These are phyloP conservation scores for Spea bombifrons DNA, from an alignment of 2,113 vertebrate species.

Conservation along the genomic window DNA sequence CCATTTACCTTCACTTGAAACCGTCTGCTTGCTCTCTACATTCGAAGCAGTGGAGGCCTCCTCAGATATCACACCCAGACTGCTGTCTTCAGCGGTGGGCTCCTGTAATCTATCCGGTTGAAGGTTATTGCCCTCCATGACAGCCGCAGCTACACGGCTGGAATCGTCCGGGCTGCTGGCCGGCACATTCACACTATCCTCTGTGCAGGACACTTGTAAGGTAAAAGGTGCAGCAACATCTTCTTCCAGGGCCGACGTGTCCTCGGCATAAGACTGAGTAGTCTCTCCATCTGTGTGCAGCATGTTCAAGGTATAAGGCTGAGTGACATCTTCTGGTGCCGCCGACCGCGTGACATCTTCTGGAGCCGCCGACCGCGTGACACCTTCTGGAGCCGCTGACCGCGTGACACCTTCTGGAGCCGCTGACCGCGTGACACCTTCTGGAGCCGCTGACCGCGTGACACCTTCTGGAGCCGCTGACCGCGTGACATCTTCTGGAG, in stretches of 20 bases:
- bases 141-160: not conserved
- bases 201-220: not conserved
- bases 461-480: not conserved
- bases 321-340: not conserved
- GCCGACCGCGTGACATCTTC: too few species aligned
- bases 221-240: not conserved
- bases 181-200: not conserved
- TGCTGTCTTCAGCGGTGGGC: not conserved
- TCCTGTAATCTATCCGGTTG: not conserved
- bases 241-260: not conserved
- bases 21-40: not conserved
- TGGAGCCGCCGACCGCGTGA: too few species aligned
- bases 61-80: too few species aligned
- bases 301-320: not conserved
- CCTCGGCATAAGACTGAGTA: not conserved
- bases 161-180: not conserved
- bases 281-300: not conserved
- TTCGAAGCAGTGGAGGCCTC: not conserved
- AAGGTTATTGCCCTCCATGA: not conserved
- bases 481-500: too few species aligned
- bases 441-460: not conserved
- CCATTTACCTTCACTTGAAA: conserved; percentile 2
- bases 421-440: too few species aligned
- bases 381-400: too few species aligned
- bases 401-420: not conserved